Evolutionary conservation across 2,888 invertebrate species (phyloP).

Genomic region (Mongoloraphidia duomilia): DNA sequence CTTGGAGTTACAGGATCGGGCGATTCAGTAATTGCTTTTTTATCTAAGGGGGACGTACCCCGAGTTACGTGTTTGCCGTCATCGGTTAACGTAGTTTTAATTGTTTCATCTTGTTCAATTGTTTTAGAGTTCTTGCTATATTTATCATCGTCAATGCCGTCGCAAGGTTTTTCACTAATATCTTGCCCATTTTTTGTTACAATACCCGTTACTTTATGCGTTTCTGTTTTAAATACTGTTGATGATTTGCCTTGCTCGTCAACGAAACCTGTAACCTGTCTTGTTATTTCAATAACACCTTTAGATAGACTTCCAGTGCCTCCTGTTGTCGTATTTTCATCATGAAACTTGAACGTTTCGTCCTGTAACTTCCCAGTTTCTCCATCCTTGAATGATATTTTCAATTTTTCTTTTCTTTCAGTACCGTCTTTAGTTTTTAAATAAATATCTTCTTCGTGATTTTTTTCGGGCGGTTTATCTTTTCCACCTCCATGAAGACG

Average conservation of each 20-base stretch:
- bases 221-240: slow-evolving; percentile 13
- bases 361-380: slow-evolving; percentile 5
- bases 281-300: slow-evolving; percentile 10
- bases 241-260: slow-evolving; percentile 5
- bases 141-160: slow-evolving; percentile 21
- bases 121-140: background rate
- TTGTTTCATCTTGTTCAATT: background rate
- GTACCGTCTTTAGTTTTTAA: slow-evolving; percentile 9
- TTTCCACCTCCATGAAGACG: slow-evolving; percentile 30
- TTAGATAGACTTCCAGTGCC: slow-evolving; percentile 23
- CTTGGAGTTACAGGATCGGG: slow-evolving; percentile 20
- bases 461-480: slow-evolving; percentile 16
- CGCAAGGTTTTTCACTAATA: slow-evolving; percentile 28
- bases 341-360: background rate
- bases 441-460: slow-evolving; percentile 6
- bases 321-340: slow-evolving; percentile 12
- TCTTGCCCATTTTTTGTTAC: slow-evolving; percentile 13
- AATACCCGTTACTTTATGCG: slow-evolving; percentile 10
- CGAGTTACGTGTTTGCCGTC: slow-evolving; percentile 20
- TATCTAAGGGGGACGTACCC: slow-evolving; percentile 30
- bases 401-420: slow-evolving; percentile 15
- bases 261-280: slow-evolving; percentile 12
- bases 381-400: slow-evolving; percentile 14
- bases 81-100: background rate
- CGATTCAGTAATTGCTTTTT: slow-evolving; percentile 21